phyloP scores from a whole-genome alignment of 1,140 invertebrate genomes.

The Drosophila santomea region DNA sequence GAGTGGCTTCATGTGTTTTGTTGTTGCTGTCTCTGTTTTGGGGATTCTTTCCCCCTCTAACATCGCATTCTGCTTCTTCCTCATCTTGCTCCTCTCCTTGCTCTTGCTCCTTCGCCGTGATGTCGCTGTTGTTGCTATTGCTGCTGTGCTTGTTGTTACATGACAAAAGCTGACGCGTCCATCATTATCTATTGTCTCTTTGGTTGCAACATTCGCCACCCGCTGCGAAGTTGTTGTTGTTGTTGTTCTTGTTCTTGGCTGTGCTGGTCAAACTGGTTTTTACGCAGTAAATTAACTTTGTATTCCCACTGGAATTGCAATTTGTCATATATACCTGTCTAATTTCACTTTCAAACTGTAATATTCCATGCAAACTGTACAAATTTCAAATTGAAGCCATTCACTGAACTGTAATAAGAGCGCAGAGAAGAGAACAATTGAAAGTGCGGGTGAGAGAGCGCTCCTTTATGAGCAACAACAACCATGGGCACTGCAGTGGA shows the following conservation, averaged over 20 bases:
- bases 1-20: conserved; percentile 58
- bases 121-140: conserved; percentile 27
- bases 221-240: not conserved
- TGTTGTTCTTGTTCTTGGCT: not conserved
- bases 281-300: too few species aligned
- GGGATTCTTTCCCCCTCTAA: not conserved
- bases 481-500: too few species aligned
- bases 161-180: conserved; percentile 76
- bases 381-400: too few species aligned
- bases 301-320: too few species aligned
- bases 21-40: conserved; percentile 6
- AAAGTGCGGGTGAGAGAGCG: too few species aligned
- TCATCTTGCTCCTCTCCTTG: not conserved
- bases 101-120: conserved; percentile 2
- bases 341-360: too few species aligned
- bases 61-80: conserved; percentile 1
- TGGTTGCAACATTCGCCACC: not conserved
- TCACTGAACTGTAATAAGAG: too few species aligned
- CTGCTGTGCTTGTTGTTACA: conserved; percentile 60
- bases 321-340: too few species aligned
- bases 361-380: too few species aligned
- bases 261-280: too few species aligned
- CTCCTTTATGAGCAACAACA: too few species aligned
- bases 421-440: too few species aligned
- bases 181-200: conserved; percentile 74